phyloP scores from a whole-genome alignment of 2,113 vertebrate species.

The Caranx ignobilis region DNA sequence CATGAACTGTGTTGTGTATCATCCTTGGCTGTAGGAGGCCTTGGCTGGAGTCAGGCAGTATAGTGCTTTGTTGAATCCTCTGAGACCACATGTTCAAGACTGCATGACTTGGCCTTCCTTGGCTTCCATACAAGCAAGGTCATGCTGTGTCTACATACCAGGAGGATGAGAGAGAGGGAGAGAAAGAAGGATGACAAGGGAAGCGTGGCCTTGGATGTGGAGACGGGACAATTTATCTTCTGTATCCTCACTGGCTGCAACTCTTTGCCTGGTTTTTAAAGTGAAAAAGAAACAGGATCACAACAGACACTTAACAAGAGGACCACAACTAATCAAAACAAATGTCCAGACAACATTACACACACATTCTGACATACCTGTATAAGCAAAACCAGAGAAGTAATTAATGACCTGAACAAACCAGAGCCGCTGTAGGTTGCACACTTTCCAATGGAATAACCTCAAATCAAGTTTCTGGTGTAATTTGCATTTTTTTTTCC shows the following conservation, averaged over 20 bases:
- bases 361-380: neutral
- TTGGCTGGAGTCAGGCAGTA: conserved; percentile 54
- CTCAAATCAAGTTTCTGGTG: conserved; percentile 42
- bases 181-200: conserved; percentile 13
- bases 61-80: conserved; percentile 56
- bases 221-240: conserved; percentile 64
- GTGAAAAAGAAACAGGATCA: conserved; percentile 30
- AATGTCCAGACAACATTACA: conserved; percentile 5
- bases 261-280: conserved; percentile 31
- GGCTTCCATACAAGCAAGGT: conserved; percentile 47
- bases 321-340: conserved; percentile 3
- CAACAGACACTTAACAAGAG: neutral
- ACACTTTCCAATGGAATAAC: conserved; percentile 33
- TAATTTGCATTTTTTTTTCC: conserved; percentile 47
- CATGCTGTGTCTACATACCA: conserved; percentile 43
- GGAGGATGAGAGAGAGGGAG: conserved; percentile 25
- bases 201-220: conserved; percentile 62
- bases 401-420: conserved; percentile 28
- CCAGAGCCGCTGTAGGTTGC: neutral
- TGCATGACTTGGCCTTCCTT: conserved; percentile 54
- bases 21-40: conserved; percentile 55
- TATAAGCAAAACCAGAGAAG: neutral
- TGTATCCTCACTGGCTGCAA: conserved; percentile 27
- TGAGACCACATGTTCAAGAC: conserved; percentile 56
- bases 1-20: conserved; percentile 46